Percentiles rank a stretch among this genome's conserved stretches.
phyloP scores from a whole-genome alignment of 2,797 vertebrate genomes.

The Gymnoscopelus microlampas region DNA sequence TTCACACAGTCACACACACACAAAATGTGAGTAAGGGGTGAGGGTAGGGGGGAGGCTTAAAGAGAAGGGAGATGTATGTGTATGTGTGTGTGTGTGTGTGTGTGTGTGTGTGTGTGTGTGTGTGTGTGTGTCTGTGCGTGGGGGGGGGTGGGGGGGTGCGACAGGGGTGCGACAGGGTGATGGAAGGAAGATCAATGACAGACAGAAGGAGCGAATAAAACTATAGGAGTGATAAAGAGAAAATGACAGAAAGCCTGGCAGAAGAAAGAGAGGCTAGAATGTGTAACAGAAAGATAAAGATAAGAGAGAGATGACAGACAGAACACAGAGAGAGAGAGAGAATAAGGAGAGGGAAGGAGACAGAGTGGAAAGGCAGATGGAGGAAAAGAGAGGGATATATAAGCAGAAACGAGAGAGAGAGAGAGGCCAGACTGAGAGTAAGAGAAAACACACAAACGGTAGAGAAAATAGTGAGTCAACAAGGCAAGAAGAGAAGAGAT shows the following conservation, averaged over 20 bases:
- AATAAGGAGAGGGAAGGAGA: not conserved
- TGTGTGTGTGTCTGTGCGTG: not conserved
- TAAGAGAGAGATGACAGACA: slow-evolving; percentile 1
- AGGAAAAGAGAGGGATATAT: not conserved
- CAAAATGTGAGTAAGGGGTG: slow-evolving; percentile 17
- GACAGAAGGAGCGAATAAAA: slow-evolving; percentile 25
- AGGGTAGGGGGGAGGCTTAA: slow-evolving; percentile 3
- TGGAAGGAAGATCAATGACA: slow-evolving; percentile 22
- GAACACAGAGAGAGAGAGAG: not conserved
- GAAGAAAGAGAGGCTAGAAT: not conserved
- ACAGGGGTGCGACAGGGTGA: slow-evolving; percentile 2
- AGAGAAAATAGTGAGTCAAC: not conserved
- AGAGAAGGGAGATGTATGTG: too few species aligned
- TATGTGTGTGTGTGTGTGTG: too few species aligned
- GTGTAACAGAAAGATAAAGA: not conserved
- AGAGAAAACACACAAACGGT: not conserved
- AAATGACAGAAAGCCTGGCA: slow-evolving; percentile 1
- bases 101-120: too few species aligned
- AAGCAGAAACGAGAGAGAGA: not conserved
- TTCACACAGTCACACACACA: slow-evolving; percentile 23
- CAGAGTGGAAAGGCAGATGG: not conserved
- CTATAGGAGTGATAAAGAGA: slow-evolving; percentile 15
- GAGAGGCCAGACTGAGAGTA: not conserved
- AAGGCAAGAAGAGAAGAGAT: not conserved
- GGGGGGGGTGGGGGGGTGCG: not conserved